Evolutionary conservation across 1,140 invertebrate species (phyloP).

Genomic region (Panagrolaimus sp.): DNA sequence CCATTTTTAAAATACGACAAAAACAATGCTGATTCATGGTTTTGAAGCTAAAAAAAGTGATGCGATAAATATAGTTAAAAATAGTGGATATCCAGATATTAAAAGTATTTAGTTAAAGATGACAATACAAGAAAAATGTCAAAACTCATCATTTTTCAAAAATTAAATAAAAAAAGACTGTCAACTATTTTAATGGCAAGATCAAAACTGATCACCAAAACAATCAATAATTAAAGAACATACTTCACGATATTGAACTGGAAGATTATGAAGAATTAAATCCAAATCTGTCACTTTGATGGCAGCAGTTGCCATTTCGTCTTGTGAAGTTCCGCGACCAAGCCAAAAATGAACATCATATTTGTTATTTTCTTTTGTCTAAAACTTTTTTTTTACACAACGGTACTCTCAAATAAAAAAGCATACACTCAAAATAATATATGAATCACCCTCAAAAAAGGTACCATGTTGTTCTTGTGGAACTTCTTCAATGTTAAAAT

Average conservation of each 20-base stretch:
- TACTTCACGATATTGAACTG: constrained; percentile 79
- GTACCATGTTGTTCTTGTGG: constrained; percentile 74
- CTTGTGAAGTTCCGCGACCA: constrained; percentile 68
- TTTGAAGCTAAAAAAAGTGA: constrained; percentile 62
- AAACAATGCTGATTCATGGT: constrained; percentile 73
- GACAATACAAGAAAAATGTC: too few species aligned
- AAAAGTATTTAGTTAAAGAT: too few species aligned
- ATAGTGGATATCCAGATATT: too few species aligned
- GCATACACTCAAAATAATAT: constrained; percentile 78
- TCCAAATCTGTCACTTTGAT: constrained; percentile 78
- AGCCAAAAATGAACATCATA: constrained; percentile 90
- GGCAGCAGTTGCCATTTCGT: constrained; percentile 78
- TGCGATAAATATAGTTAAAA: too few species aligned
- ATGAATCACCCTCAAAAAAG: constrained; percentile 81
- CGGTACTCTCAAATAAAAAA: not conserved
- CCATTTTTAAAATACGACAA: constrained; percentile 73
- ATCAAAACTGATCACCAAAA: too few species aligned
- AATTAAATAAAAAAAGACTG: too few species aligned
- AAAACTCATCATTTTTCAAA: too few species aligned
- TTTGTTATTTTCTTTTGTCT: constrained; percentile 59
- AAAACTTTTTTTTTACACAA: not conserved
- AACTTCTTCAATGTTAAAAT: constrained; percentile 63
- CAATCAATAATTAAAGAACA: too few species aligned
- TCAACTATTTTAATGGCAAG: too few species aligned
- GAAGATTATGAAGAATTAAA: constrained; percentile 73